Evolutionary conservation across 2,888 invertebrate genomes (phyloP), one percentile per base, ranked within the genome.

Genomic region (Pachliopta kotzebuea): DNA sequence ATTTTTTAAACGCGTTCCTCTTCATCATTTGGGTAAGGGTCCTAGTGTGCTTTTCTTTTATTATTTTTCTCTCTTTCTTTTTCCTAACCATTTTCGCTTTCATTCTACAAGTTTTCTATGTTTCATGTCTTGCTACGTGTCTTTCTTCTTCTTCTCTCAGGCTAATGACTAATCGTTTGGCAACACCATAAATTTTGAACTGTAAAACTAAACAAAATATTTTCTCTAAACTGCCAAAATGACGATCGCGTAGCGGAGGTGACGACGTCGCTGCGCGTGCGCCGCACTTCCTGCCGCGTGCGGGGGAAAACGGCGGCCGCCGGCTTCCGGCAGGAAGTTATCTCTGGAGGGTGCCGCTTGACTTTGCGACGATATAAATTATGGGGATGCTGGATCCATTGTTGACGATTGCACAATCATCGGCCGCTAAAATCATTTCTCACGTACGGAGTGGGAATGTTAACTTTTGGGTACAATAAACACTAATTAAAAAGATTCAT

Each of bases 301-400:
- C 83, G 79, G 78, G 80, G 80, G 90, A 90, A 92, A 90, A 92
- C 91, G 91, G 90, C 91, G 88, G 89, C 90, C 73, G 81, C 76
- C 75, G 70, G 74, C 82, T 90, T 90, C 90, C 90, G 84, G 76
- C 68, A 80, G 84, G 85, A 85, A 83, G 76, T 72, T 80, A 74
- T 76, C 78, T 79, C 77, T 78, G 74, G 76, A 83, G 88, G 88
- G 86, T 83, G 84, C 74, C 73, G 74, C 58, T 70, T 65, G 73
- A 71, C 66, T 68, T 71, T 70, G 70, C 74, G 76, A 74, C 69
- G 78, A 79, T 77, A 86, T 89, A 88, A 89, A 88, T 90, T 88
- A 90, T 79, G 76, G 85, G 84, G 88, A 88, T 82, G 85, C 84
- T 83, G 84, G 56, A 68, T 14, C 67, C 71, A 76, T 82, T 86